Conservation (phyloP, 37 sponge, comb jelly and placozoan species). For the Cliona cf. orientalis region DNA sequence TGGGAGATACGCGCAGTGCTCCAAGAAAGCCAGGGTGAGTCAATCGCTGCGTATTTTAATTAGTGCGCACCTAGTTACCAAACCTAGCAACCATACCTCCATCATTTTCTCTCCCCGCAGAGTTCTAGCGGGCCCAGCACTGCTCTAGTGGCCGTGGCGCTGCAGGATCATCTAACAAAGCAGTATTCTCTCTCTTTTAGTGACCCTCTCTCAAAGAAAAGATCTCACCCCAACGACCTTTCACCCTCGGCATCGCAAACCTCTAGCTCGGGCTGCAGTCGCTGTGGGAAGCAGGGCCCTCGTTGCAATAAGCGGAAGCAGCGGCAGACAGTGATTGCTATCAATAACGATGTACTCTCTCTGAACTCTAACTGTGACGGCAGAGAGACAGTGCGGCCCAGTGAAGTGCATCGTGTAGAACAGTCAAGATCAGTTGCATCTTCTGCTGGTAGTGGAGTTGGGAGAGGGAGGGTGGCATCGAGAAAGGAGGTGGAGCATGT, state of each 20-base stretch:
- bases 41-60: too few relatives aligned
- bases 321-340: background rate
- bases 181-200: constrained; percentile 3
- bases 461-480: background rate
- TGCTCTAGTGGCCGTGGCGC: constrained; percentile 65
- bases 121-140: too few relatives aligned
- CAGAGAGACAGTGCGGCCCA: background rate
- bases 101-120: too few relatives aligned
- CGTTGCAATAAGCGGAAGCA: too few relatives aligned
- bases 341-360: background rate
- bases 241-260: too few relatives aligned
- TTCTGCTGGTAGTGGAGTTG: background rate
- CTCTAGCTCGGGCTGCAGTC: too few relatives aligned
- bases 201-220: constrained; percentile 2
- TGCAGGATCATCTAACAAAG: constrained; percentile 74
- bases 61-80: too few relatives aligned
- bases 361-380: background rate
- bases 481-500: constrained; percentile 46
- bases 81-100: too few relatives aligned
- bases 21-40: too few relatives aligned
- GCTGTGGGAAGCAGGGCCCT: too few relatives aligned
- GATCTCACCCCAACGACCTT: too few relatives aligned
- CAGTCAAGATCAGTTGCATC: background rate
- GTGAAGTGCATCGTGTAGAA: background rate
- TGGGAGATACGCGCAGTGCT: too few relatives aligned